A percentile compares a stretch with the other conserved stretches of the same genome.
phyloP scores from a whole-genome alignment of 2,113 vertebrate genomes.

The Oryzias celebensis region DNA sequence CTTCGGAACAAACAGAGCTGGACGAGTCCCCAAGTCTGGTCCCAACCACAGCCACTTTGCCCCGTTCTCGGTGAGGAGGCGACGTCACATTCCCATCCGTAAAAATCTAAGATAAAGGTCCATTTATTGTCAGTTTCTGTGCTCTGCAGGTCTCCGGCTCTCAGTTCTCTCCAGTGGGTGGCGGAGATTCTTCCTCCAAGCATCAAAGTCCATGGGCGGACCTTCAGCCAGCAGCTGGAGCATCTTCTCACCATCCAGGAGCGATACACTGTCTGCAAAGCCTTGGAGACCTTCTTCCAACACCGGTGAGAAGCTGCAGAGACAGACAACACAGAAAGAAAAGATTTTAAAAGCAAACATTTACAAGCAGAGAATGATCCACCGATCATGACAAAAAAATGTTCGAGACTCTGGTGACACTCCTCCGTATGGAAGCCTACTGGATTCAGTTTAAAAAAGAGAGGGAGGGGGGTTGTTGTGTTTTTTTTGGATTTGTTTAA shows the following conservation, averaged over 20 bases:
- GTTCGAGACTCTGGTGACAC: too few relatives aligned
- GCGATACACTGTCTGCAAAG: conserved; percentile 89
- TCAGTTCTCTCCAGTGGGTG: conserved; percentile 97
- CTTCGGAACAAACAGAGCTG: conserved; percentile 84
- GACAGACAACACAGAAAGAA: neutral
- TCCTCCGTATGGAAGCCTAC: too few relatives aligned
- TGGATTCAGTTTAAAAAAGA: too few relatives aligned
- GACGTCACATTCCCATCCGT: too few relatives aligned
- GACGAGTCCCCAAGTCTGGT: conserved; percentile 71
- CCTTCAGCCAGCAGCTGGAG: conserved; percentile 96
- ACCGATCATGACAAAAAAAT: too few relatives aligned
- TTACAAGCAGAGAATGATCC: too few relatives aligned
- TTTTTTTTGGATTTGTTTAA: too few relatives aligned
- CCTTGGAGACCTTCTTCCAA: conserved; percentile 96
- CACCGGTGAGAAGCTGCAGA: conserved; percentile 81
- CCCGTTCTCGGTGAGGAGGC: conserved; percentile 62
- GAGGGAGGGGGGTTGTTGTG: too few relatives aligned
- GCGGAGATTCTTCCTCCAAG: conserved; percentile 95
- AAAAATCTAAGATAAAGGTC: too few relatives aligned
- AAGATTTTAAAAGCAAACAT: too few relatives aligned
- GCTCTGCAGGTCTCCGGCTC: conserved; percentile 82
- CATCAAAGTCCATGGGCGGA: conserved; percentile 93
- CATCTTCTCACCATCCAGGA: conserved; percentile 93
- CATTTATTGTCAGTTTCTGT: neutral
- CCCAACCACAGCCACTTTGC: conserved; percentile 57